Evolutionary conservation across 2,797 vertebrate genomes (phyloP).

Genomic region (Carapus acus): DNA sequence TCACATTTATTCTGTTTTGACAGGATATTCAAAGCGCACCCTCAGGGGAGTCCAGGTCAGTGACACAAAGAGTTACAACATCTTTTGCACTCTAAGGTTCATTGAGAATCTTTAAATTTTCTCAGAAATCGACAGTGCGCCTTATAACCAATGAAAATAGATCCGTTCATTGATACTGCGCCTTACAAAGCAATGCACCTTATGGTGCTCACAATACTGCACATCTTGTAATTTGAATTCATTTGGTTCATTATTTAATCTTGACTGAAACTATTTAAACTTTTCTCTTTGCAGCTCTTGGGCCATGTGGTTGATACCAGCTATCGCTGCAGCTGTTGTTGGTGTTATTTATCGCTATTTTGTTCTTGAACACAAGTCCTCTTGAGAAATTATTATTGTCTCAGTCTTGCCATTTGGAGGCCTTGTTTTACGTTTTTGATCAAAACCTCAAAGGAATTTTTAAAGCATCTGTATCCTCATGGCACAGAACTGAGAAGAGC

Average conservation of each 20-base stretch:
- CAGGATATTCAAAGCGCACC: slow-evolving; percentile 43
- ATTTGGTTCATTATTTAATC: neutral
- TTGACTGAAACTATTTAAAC: neutral
- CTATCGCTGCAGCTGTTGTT: slow-evolving; percentile 72
- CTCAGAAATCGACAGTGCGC: too few species aligned
- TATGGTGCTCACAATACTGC: slow-evolving; percentile 4
- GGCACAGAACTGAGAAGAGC: slow-evolving; percentile 26
- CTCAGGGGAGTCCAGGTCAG: slow-evolving; percentile 63
- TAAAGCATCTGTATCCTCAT: slow-evolving; percentile 28
- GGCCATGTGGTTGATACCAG: slow-evolving; percentile 84
- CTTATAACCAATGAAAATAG: too few species aligned
- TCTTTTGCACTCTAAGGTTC: too few species aligned
- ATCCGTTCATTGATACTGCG: too few species aligned
- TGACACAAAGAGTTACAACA: too few species aligned
- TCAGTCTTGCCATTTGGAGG: slow-evolving; percentile 58
- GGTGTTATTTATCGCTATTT: slow-evolving; percentile 88
- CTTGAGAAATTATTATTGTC: slow-evolving; percentile 55
- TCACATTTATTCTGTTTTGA: slow-evolving; percentile 11
- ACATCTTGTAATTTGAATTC: neutral
- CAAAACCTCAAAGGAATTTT: slow-evolving; percentile 48
- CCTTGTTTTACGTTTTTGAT: slow-evolving; percentile 64
- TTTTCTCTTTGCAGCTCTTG: slow-evolving; percentile 69
- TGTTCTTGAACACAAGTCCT: slow-evolving; percentile 76
- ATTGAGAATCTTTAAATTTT: too few species aligned
- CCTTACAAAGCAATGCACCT: too few species aligned